Percentiles rank a stretch among this genome's conserved stretches.
phyloP scores from a whole-genome alignment of 2,888 invertebrate genomes.

The Archaeoteleia sp. region DNA sequence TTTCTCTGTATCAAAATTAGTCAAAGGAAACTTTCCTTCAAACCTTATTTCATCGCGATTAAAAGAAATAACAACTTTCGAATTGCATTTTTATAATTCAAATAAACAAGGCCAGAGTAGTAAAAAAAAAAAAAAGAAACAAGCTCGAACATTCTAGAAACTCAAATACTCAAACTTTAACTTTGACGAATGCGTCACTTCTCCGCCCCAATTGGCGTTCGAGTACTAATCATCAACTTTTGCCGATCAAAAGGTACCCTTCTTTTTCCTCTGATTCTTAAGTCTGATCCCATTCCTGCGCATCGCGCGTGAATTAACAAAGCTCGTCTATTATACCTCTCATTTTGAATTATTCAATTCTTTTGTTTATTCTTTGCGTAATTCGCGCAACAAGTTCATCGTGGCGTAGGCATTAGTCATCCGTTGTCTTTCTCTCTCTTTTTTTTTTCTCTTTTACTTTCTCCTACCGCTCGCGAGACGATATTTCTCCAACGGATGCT shows the following conservation, averaged over 20 bases:
- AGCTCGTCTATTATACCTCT: slow-evolving; percentile 22
- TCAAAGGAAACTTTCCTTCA: slow-evolving; percentile 25
- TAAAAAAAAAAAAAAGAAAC: slow-evolving; percentile 3
- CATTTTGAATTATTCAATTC: slow-evolving; percentile 45
- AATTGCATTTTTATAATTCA: slow-evolving; percentile 1
- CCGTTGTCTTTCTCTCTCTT: slow-evolving; percentile 37
- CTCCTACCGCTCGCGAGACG: slow-evolving; percentile 12
- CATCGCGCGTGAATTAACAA: slow-evolving; percentile 33
- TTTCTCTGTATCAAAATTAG: slow-evolving; percentile 16
- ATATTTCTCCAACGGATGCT: slow-evolving; percentile 30
- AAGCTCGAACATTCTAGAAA: slow-evolving; percentile 5
- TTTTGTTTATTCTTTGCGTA: slow-evolving; percentile 23
- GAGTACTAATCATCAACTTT: no score
- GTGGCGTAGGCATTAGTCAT: slow-evolving; percentile 46
- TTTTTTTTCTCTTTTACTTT: slow-evolving; percentile 8
- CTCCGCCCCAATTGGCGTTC: no score
- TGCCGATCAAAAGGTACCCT: no score
- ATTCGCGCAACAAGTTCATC: slow-evolving; percentile 47
- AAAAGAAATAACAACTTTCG: background rate
- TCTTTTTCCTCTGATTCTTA: no score
- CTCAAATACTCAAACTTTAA: no score
- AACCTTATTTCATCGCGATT: slow-evolving; percentile 12
- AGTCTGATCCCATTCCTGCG: slow-evolving; percentile 18
- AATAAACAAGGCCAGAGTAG: background rate
- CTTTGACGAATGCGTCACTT: no score